phyloP scores from a whole-genome alignment of 2,113 vertebrate genomes.

The Propithecus coquereli region DNA sequence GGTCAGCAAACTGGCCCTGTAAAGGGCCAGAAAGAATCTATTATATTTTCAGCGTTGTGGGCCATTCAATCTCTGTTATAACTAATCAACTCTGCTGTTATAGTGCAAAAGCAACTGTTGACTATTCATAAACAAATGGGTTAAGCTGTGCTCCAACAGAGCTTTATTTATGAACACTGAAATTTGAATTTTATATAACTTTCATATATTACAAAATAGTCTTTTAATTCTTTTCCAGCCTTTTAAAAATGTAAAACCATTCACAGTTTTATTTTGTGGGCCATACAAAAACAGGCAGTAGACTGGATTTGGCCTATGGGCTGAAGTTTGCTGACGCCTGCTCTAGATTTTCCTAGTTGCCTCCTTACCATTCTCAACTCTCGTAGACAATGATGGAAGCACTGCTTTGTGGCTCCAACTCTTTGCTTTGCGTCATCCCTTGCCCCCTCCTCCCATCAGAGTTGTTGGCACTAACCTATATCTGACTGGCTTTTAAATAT shows the following conservation, averaged over 20 bases:
- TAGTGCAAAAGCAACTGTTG: neutral
- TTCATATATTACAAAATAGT: neutral
- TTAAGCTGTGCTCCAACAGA: neutral
- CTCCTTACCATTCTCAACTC: neutral
- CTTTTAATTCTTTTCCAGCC: neutral
- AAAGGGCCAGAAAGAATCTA: neutral
- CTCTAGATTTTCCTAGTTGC: neutral
- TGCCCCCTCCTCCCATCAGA: neutral
- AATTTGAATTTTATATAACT: slow-evolving; percentile 17
- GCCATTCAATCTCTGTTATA: neutral
- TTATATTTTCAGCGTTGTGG: neutral
- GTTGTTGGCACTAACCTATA: neutral
- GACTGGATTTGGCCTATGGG: neutral
- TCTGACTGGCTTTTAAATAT: neutral
- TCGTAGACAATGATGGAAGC: neutral
- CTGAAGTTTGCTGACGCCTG: neutral
- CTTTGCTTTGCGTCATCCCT: neutral
- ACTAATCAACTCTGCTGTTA: neutral
- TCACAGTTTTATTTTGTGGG: neutral
- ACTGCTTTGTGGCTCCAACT: neutral
- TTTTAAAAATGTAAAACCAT: slow-evolving; percentile 8
- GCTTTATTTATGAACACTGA: neutral
- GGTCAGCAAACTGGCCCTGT: neutral
- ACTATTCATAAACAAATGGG: neutral
- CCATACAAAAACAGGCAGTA: neutral